A percentile compares a stretch with the other conserved stretches of the same genome.
Conservation (phyloP, 2,113 vertebrate genomes). For the Stomatorhinus ivindoensis region DNA sequence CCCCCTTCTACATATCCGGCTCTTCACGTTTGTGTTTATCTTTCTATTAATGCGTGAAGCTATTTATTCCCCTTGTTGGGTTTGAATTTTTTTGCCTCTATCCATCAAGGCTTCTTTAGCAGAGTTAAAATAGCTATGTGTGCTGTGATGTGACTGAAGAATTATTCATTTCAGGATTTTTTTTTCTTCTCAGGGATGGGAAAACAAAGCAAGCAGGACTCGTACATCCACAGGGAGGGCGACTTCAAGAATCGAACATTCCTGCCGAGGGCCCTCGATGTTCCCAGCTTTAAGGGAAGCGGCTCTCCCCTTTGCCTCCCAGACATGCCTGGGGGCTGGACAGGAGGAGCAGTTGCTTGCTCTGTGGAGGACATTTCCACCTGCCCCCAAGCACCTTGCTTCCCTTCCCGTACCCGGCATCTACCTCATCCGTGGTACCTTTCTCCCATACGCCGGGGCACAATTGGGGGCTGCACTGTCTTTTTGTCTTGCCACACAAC, state of each 20-base stretch:
- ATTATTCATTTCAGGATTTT: conserved; percentile 34
- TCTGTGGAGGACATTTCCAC: background rate
- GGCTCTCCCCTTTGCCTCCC: background rate
- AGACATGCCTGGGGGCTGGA: conserved; percentile 9
- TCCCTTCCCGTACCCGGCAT: background rate
- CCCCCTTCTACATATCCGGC: conserved; percentile 52
- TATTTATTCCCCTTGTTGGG: conserved; percentile 54
- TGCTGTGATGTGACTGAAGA: conserved; percentile 35
- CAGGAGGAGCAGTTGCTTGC: conserved; percentile 12
- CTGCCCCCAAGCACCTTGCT: background rate
- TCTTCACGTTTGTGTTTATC: conserved; percentile 40
- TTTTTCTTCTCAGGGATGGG: conserved; percentile 16
- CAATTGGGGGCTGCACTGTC: conserved; percentile 2
- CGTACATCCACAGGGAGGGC: conserved; percentile 40
- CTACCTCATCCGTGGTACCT: background rate
- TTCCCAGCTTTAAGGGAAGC: background rate
- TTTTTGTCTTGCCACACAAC: conserved; percentile 30
- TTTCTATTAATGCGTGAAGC: conserved; percentile 44
- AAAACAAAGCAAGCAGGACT: conserved; percentile 31
- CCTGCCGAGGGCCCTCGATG: conserved; percentile 20
- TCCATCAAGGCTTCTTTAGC: conserved; percentile 57
- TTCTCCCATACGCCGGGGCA: background rate
- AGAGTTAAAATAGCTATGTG: conserved; percentile 30
- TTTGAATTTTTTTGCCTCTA: conserved; percentile 42
- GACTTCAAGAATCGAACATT: conserved; percentile 34